These are phyloP conservation scores for Littorina saxatilis DNA, from an alignment of 1,140 invertebrate genomes.

Conservation along the genomic window DNA sequence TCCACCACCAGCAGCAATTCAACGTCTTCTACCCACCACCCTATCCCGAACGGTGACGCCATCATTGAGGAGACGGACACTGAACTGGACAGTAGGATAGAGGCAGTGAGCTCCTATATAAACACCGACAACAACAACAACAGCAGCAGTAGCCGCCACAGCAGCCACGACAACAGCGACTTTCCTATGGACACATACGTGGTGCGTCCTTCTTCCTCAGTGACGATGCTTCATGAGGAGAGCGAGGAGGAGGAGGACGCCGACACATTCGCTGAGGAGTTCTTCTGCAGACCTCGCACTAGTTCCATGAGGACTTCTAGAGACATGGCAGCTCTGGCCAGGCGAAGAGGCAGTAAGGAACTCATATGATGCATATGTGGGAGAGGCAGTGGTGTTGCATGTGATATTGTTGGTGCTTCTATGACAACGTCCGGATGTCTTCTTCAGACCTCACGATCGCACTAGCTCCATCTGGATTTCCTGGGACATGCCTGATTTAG, in stretches of 20 bases:
- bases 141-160: not conserved
- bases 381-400: no score
- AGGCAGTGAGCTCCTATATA: not conserved
- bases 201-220: constrained; percentile 57
- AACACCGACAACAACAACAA: not conserved
- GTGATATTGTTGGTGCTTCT: no score
- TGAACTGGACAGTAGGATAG: not conserved
- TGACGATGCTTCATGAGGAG: constrained; percentile 52
- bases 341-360: constrained; percentile 67
- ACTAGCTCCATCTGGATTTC: no score
- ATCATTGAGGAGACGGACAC: not conserved
- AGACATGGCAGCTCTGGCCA: constrained; percentile 67
- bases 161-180: not conserved
- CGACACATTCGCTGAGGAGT: constrained; percentile 46
- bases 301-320: constrained; percentile 68
- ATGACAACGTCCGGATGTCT: no score
- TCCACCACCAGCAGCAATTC: constrained; percentile 53
- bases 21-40: not conserved
- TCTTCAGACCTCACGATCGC: no score
- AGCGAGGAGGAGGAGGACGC: constrained; percentile 46
- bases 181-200: constrained; percentile 38
- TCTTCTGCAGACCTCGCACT: constrained; percentile 56
- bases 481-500: no score
- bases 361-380: constrained; percentile 55
- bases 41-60: not conserved